Conservation (phyloP, 2,113 vertebrate species). For the Vireo altiloquus region DNA sequence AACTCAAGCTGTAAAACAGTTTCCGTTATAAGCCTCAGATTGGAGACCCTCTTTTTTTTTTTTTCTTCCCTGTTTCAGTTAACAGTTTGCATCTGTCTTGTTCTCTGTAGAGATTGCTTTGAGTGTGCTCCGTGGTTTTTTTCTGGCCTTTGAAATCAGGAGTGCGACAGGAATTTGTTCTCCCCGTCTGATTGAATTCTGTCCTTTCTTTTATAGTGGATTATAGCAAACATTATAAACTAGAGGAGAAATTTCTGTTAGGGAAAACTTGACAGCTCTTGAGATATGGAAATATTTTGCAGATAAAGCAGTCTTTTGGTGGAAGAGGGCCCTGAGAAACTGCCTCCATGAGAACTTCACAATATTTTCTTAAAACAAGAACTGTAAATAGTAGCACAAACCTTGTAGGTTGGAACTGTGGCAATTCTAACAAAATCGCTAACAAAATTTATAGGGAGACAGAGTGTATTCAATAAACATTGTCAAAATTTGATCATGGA, state of each 20-base stretch:
- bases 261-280: background rate
- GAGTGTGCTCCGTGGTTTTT: background rate
- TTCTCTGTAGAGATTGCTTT: background rate
- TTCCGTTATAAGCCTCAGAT: background rate
- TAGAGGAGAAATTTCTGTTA: background rate
- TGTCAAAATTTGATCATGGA: background rate
- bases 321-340: background rate
- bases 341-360: background rate
- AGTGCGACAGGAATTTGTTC: background rate
- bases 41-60: background rate
- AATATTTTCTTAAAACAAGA: background rate
- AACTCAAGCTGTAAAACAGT: background rate
- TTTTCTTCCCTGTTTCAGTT: background rate
- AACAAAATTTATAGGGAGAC: background rate
- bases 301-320: background rate
- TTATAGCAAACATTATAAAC: background rate
- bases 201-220: background rate
- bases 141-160: background rate
- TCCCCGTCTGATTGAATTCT: background rate
- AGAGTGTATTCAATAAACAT: background rate
- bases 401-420: background rate
- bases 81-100: background rate
- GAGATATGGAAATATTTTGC: background rate
- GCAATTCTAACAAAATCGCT: background rate
- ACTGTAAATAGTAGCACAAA: background rate